Base-by-base conservation (phyloP, 2,888 invertebrate genomes). In the Sarcophaga subvicina region DNA sequence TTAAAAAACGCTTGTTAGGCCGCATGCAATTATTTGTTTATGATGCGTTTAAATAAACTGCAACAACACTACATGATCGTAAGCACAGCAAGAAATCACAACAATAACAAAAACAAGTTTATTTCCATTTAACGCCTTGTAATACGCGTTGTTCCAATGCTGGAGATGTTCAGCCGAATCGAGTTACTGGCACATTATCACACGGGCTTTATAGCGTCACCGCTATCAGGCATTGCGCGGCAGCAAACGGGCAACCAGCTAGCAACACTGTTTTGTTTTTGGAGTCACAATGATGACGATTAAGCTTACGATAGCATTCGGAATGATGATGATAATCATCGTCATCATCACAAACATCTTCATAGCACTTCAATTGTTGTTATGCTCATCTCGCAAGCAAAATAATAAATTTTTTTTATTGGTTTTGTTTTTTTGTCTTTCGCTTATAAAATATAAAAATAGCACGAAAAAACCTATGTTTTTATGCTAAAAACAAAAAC, bases 371-470 rank as follows among this genome's bases (percentile, higher is more conserved):
- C 17, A 14, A 14, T 54, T 54, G 37, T 37, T 37, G 10, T 8
- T 10, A 2, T 8, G 8, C 73, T 77, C 75, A 80, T 71, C 78
- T 37, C 37, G 37, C 2, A 37, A 37, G 37, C 37, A 37, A 37
- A 37, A 37, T 37, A 37, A 76, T 78, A 83, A 83, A 78, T 75
- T 75, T n/a, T 83, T 81, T 70, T 83, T 78, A 83, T 70, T 80
- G 69, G 47, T 59, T 60, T 73, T 86, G 83, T 63, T 83, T 77
- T 73, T 80, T 6, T 27, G 10, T 37, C 10, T 37, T 37, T 37
- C 37, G 37, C 37, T 37, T 37, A 37, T 37, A 37, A 37, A 37
- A 37, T 37, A 37, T 37, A 37, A 37, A 37, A 37, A 37, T 37
- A 37, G 37, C 37, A 37, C 3, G 37, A 37, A 37, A 37, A 8